Conservation (phyloP, 2,113 vertebrate species). For the Acrocephalus kingi region DNA sequence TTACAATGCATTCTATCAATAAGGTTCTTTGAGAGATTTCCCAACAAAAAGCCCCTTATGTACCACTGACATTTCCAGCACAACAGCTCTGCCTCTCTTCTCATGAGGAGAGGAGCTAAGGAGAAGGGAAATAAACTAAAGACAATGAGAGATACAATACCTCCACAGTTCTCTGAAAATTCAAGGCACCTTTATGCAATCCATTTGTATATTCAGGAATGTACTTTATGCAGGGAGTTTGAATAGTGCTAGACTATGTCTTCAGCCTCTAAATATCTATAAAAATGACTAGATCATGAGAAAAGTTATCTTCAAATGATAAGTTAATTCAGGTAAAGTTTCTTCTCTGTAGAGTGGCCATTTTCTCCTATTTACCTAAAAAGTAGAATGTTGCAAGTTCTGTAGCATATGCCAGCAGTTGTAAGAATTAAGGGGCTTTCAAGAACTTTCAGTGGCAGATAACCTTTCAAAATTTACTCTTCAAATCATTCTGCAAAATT, state of each 20-base stretch:
- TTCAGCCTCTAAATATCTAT: fast-evolving
- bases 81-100: background rate
- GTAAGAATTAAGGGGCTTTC: background rate
- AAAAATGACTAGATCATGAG: background rate
- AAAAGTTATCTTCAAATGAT: background rate
- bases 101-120: background rate
- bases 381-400: background rate
- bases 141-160: background rate
- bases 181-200: background rate
- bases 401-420: background rate
- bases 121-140: background rate
- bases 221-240: background rate
- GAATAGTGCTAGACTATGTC: background rate
- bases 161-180: background rate
- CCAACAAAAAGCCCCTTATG: fast-evolving
- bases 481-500: background rate
- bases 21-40: background rate
- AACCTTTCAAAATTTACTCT: background rate
- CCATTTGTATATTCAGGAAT: background rate
- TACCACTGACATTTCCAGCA: background rate
- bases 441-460: background rate
- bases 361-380: background rate
- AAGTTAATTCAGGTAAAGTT: background rate
- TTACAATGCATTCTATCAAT: background rate
- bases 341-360: background rate